A percentile compares a stretch with the other conserved stretches of the same genome.
These are phyloP conservation scores for Periplaneta americana DNA, from an alignment of 1,140 invertebrate genomes.

Conservation along the genomic window DNA sequence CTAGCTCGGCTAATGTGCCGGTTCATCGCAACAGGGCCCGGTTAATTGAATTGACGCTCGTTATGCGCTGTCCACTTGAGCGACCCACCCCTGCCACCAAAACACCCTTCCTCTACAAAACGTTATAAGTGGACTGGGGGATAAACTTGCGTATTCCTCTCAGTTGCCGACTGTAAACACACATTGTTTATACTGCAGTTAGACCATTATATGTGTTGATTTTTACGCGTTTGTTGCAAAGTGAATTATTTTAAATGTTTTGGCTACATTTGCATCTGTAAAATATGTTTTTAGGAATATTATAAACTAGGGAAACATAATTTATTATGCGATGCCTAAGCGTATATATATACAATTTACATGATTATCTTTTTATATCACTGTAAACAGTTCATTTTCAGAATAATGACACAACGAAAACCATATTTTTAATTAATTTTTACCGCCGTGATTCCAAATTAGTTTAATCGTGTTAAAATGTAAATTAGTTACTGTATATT, in stretches of 20 bases:
- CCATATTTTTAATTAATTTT: background rate
- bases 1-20: background rate
- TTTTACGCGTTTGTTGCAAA: background rate
- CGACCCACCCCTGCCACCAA: background rate
- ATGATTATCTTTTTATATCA: background rate
- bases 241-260: background rate
- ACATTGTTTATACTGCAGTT: background rate
- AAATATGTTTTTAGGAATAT: background rate
- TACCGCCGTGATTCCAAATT: background rate
- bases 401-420: background rate
- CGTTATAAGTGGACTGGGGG: background rate
- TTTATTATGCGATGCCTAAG: too few relatives aligned
- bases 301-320: background rate
- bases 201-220: background rate
- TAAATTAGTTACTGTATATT: too few relatives aligned
- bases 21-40: background rate
- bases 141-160: background rate
- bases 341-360: too few relatives aligned
- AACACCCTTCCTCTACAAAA: background rate
- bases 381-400: background rate
- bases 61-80: background rate
- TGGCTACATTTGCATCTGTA: background rate
- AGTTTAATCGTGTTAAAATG: background rate
- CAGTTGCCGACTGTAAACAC: background rate
- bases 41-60: conserved; percentile 2